Base-by-base conservation (phyloP, 1,140 invertebrate species). In the Stratiolaelaps scimitus region DNA sequence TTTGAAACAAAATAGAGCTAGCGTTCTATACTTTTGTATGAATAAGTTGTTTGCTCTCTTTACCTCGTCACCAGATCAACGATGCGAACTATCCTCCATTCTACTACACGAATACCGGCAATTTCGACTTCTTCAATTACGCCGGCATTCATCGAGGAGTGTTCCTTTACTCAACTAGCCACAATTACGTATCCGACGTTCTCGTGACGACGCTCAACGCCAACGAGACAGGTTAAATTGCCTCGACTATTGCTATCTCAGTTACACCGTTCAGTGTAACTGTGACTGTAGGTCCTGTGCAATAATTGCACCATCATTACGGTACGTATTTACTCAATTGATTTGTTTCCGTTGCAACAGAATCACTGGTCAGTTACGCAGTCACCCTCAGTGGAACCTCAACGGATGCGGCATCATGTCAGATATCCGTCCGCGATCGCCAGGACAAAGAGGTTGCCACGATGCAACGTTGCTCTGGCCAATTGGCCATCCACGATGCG, bases 41-140 rank as follows among this genome's bases (percentile, higher is more conserved):
- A 40, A 6, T 40, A 40, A 40, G 5, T 40, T 40, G 10, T 40
- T 40, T 40, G 10, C n/a, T n/a, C n/a, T n/a, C n/a, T n/a, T n/a
- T n/a, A 40, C 10, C 10, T 40, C 34, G 34, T 69, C 40, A 29
- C 15, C 10, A 60, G 23, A 60, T 17, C 53, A 60, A 60, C 23
- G 53, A 60, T 23, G 34, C 53, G 23, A 26, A 60, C 53, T 84
- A 88, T 72, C 81, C 81, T 66, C 78, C 81, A 28, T 81, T 80
- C 1, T 81, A 82, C 65, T 83, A 85, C 70, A 76, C 83, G 45
- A 88, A 92, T 73, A 80, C 81, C 30, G 88, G 91, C 67, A 85
- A 85, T 20, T 96, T 97, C 76, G 94, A 98, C 74, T 98, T 97
- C 76, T 96, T 94, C 78, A 96, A 97, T 75, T 97, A 97, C 76